A percentile compares a stretch with the other conserved stretches of the same genome.
Conservation (phyloP, 2,888 invertebrate genomes). For the Drosophila atroscutellata region DNA sequence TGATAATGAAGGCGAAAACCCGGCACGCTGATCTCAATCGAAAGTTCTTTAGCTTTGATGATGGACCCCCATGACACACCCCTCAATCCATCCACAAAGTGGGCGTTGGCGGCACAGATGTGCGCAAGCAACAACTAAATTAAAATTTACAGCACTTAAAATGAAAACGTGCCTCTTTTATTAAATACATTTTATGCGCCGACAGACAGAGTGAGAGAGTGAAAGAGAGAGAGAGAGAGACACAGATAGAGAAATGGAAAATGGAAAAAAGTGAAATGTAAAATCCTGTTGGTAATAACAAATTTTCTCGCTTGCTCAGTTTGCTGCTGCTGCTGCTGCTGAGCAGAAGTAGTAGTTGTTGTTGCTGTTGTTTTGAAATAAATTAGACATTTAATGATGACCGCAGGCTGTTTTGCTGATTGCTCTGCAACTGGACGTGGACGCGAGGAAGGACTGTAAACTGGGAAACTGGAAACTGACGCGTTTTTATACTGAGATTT, state of each 20-base stretch:
- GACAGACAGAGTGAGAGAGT: background rate
- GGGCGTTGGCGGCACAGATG: constrained; percentile 61
- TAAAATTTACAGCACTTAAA: constrained; percentile 81
- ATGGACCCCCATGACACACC: constrained; percentile 24
- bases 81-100: background rate
- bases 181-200: constrained; percentile 75
- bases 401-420: constrained; percentile 76
- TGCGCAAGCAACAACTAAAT: constrained; percentile 75
- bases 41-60: constrained; percentile 74
- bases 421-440: constrained; percentile 57
- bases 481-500: constrained; percentile 69
- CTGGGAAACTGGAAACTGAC: constrained; percentile 33
- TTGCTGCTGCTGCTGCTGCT: constrained; percentile 22
- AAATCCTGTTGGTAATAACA: constrained; percentile 70
- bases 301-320: constrained; percentile 61
- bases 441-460: background rate
- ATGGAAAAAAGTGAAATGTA: constrained; percentile 54
- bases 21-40: constrained; percentile 70
- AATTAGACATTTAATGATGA: constrained; percentile 81
- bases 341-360: constrained; percentile 1
- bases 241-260: constrained; percentile 14
- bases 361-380: constrained; percentile 68
- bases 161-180: constrained; percentile 78
- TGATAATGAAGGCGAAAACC: constrained; percentile 67
- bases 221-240: background rate